Conservation (phyloP, 2,113 vertebrate species). For the Pipa parva region DNA sequence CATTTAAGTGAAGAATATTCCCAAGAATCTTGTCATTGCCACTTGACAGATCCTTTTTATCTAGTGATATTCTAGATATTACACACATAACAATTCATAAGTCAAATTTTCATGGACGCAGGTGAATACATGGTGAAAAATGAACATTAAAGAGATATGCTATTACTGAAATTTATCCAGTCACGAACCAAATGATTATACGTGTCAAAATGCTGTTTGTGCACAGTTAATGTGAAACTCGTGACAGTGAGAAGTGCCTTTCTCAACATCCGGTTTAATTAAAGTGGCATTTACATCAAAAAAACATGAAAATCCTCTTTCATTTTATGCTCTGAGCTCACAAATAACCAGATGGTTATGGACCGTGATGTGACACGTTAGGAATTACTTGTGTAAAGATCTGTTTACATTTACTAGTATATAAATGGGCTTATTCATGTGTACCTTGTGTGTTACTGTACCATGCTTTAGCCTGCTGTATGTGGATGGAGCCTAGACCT, state of each 20-base stretch:
- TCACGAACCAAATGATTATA: slow-evolving; percentile 30
- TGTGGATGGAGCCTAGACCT: too few species aligned
- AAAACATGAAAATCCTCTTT: slow-evolving; percentile 16
- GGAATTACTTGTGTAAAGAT: too few species aligned
- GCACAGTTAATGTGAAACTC: slow-evolving; percentile 2
- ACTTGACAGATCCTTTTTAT: neutral
- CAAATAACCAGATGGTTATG: neutral
- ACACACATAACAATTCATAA: neutral
- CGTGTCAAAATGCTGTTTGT: slow-evolving; percentile 10
- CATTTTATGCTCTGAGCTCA: neutral
- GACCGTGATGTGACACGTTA: neutral
- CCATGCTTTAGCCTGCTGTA: too few species aligned
- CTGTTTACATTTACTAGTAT: too few species aligned
- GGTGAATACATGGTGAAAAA: neutral
- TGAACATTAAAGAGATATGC: neutral
- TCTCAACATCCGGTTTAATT: slow-evolving; percentile 15
- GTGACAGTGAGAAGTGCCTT: slow-evolving; percentile 23
- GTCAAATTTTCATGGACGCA: neutral
- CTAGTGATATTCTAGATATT: neutral
- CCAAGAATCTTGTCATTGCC: neutral
- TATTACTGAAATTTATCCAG: slow-evolving; percentile 19
- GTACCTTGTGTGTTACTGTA: too few species aligned
- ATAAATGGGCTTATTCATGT: too few species aligned
- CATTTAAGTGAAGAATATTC: neutral
- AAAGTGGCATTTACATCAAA: slow-evolving; percentile 21